Percentiles rank a stretch among this genome's conserved stretches.
phyloP scores from a whole-genome alignment of 2,113 vertebrate genomes.

The Artemisiospiza belli region DNA sequence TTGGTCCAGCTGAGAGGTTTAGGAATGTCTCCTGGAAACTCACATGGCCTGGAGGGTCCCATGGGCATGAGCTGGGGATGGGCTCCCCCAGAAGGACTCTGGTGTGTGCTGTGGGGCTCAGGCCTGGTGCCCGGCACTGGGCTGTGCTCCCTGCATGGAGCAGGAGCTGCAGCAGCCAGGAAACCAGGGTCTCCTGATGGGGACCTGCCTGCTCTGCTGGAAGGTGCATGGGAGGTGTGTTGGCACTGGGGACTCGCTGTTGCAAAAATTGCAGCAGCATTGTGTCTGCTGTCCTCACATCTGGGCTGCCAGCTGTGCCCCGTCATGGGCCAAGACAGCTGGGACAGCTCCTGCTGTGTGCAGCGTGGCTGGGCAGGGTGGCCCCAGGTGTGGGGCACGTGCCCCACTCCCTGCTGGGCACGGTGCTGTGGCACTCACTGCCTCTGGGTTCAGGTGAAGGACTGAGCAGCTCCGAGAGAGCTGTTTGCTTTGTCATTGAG shows the following conservation, averaged over 20 bases:
- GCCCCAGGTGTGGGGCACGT: fast-evolving
- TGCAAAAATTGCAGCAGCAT: fast-evolving
- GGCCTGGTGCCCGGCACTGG: background rate
- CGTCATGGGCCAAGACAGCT: fast-evolving
- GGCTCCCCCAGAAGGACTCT: background rate
- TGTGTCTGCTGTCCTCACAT: background rate
- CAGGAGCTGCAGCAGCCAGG: background rate
- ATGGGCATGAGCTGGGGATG: background rate
- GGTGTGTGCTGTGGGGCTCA: fast-evolving
- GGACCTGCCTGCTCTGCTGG: background rate
- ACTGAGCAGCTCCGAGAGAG: background rate
- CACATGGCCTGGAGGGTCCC: fast-evolving
- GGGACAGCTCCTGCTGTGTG: background rate
- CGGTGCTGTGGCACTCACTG: fast-evolving
- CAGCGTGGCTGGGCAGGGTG: fast-evolving
- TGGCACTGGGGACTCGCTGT: fast-evolving
- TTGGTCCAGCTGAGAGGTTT: background rate
- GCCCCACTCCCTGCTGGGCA: fast-evolving
- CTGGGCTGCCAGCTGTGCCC: background rate
- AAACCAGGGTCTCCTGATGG: too few species aligned
- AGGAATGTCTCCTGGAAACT: background rate
- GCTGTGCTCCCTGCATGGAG: background rate
- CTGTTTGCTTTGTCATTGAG: background rate
- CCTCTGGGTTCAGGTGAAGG: background rate
- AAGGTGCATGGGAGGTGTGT: fast-evolving